A percentile compares a stretch with the other conserved stretches of the same genome.
phyloP scores from a whole-genome alignment of 23 tunicate species.

The Ciona savignyi region DNA sequence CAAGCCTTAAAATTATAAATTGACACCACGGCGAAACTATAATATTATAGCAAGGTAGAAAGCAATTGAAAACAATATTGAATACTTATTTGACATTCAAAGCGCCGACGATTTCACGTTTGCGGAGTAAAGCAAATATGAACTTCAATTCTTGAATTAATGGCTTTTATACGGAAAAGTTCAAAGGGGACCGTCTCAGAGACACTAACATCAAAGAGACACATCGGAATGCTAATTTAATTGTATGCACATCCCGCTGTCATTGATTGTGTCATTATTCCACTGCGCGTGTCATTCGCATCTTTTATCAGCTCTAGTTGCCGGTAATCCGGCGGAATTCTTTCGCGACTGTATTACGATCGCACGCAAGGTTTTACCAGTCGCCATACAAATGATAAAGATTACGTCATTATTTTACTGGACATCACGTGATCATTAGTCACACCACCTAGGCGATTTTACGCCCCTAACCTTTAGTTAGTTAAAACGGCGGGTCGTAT shows the following conservation, averaged over 20 bases:
- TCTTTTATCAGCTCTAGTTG: neutral
- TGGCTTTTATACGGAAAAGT: neutral
- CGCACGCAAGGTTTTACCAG: neutral
- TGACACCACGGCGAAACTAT: no score
- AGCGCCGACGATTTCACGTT: no score
- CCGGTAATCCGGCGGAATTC: neutral
- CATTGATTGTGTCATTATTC: neutral
- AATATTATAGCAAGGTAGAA: no score
- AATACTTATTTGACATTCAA: no score
- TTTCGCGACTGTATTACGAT: neutral
- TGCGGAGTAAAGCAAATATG: neutral
- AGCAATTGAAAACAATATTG: no score
- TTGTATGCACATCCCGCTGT: neutral
- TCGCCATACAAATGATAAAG: neutral
- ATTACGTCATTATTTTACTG: neutral
- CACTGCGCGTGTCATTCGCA: neutral
- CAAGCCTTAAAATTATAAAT: no score
- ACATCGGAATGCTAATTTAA: neutral
- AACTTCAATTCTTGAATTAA: neutral
- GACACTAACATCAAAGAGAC: neutral
- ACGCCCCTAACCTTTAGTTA: no score
- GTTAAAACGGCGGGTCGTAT: no score
- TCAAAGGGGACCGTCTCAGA: neutral
- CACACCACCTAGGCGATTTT: no score
- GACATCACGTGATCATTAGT: neutral